Base-by-base conservation (phyloP, 2,113 vertebrate genomes). In the Philantomba maxwellii region DNA sequence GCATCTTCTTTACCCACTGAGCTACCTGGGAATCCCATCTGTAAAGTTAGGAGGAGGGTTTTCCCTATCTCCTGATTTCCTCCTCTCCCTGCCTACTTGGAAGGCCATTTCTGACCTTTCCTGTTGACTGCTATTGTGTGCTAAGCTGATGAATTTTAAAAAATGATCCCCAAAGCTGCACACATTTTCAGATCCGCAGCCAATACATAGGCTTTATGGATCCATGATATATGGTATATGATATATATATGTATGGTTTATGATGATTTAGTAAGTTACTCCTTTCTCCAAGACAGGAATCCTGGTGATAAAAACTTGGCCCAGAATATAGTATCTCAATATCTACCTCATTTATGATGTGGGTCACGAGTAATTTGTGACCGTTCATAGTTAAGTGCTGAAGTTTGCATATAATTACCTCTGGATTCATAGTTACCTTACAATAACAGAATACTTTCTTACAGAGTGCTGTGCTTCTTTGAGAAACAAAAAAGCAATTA, bases 401-500 rank as follows among this genome's bases (percentile, higher is more conserved):
- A 95, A 84, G 81, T 96, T 94, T 73, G 6, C 55, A 94, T 92
- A 90, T 97, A 94, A 94, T 97, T 94, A 93, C 83, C 82, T 92
- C 45, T 91, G 81, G 85, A 96, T 90, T 96, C 91, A 85, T 90
- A 80, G 94, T 87, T 96, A 75, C 87, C 45, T 90, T 96, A 30
- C 94, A 94, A 55, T 88, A 96, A 77, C 36, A 91, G 83, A 95
- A 90, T 5, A 88, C 49, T 95, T 94, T 90, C 87, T 85, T 96
- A 45, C 39, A 62, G 93, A 94, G 60, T 77, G 17, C 51, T 89
- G 12, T 93, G 57, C 19, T 93, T 23, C 96, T 70, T 80, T 70
- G 85, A 53, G 88, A 87, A 83, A 90, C 95, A 85, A 80, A 91
- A 97, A 97, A 96, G 89, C 91, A 96, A 78, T 93, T 96, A 94